These are phyloP conservation scores for Polypedilum vanderplanki DNA, from an alignment of 1,140 invertebrate genomes.

Conservation along the genomic window DNA sequence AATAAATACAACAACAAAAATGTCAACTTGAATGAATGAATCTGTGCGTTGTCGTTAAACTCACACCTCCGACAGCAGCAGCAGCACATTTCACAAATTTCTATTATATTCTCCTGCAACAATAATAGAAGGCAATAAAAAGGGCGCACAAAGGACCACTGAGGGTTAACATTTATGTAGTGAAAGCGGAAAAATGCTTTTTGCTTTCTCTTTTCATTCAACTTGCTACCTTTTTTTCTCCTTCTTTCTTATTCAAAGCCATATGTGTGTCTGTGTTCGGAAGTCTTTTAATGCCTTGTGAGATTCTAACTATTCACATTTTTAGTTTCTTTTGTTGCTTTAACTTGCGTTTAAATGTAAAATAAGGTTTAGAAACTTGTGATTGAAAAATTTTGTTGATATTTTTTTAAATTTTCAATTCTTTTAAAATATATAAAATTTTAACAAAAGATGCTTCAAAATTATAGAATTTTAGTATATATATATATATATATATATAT, in stretches of 20 bases:
- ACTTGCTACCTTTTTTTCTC: neutral
- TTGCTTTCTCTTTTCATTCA: neutral
- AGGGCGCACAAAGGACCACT: constrained; percentile 23
- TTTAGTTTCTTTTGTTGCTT: no score
- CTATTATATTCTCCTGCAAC: constrained; percentile 3
- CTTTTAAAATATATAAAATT: no score
- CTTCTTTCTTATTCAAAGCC: neutral
- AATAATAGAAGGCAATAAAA: constrained; percentile 25
- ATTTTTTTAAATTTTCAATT: no score
- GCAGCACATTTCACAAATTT: neutral
- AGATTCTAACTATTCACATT: no score
- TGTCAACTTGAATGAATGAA: constrained; percentile 10
- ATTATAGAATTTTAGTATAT: no score
- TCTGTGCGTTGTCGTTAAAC: neutral
- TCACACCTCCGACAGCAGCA: neutral
- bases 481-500: no score
- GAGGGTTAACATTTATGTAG: constrained; percentile 12
- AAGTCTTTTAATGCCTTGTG: neutral
- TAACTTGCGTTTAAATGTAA: no score
- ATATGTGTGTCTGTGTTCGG: neutral
- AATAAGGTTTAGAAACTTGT: no score
- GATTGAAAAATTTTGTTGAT: no score
- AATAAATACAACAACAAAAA: neutral
- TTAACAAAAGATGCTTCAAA: no score
- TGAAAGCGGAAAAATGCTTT: neutral